Conservation (phyloP, 2,113 vertebrate genomes). For the Rhynchomys soricoides region DNA sequence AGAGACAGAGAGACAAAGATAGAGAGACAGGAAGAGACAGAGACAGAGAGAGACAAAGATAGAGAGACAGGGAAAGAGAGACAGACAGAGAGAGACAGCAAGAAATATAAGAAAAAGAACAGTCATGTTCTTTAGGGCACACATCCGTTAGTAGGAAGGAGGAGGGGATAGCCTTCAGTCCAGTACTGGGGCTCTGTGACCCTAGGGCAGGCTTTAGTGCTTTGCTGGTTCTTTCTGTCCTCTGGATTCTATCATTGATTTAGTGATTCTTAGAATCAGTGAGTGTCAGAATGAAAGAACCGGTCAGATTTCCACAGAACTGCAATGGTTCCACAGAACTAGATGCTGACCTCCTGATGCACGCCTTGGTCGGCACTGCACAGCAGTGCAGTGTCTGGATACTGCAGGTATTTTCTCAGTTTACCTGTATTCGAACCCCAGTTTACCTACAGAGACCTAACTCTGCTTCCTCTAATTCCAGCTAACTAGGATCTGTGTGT, state of each 20-base stretch:
- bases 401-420: neutral
- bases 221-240: neutral
- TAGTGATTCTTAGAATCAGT: neutral
- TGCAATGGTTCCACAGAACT: rapidly evolving
- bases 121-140: neutral
- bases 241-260: neutral
- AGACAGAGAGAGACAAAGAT: neutral
- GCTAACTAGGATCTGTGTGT: neutral
- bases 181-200: rapidly evolving
- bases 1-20: too few species aligned
- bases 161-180: neutral
- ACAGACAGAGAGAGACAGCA: neutral
- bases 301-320: neutral
- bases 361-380: neutral
- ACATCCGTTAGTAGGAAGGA: neutral
- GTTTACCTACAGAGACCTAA: neutral
- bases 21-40: too few species aligned
- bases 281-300: neutral
- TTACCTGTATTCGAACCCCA: neutral
- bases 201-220: neutral
- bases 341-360: too few species aligned
- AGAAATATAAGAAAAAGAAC: neutral
- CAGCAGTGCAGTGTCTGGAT: neutral
- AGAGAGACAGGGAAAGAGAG: too few species aligned
- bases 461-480: neutral